Evolutionary conservation across 2,797 vertebrate genomes (phyloP).

Genomic region (Synaphobranchus kaupii): DNA sequence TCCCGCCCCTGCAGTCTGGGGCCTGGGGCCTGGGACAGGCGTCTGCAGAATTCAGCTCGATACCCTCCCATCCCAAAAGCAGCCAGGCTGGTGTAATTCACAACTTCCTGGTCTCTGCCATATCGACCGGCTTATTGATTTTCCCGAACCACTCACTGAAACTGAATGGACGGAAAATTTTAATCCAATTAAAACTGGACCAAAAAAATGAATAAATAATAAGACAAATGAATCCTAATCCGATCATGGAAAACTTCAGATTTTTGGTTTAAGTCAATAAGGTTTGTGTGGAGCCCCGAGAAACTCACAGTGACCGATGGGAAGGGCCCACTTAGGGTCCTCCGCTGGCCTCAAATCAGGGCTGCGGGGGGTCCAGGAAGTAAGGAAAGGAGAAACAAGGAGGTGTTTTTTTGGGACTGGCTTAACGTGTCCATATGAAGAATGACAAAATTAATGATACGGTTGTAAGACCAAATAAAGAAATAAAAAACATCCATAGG

Average conservation of each 20-base stretch:
- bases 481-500: too few relatives aligned
- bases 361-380: not conserved
- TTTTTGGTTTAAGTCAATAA: conserved; percentile 69
- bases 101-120: conserved; percentile 51
- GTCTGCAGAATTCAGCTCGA: conserved; percentile 34
- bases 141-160: conserved; percentile 64
- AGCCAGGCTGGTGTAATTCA: conserved; percentile 35
- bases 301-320: not conserved
- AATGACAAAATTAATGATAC: too few relatives aligned
- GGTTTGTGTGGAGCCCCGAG: conserved; percentile 21
- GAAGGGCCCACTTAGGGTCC: not conserved
- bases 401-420: too few relatives aligned
- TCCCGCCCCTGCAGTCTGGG: conserved; percentile 22
- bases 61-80: conserved; percentile 36
- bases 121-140: conserved; percentile 78
- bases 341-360: not conserved
- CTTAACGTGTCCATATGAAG: too few relatives aligned
- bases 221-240: conserved; percentile 67
- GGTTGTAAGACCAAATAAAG: too few relatives aligned
- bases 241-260: conserved; percentile 72
- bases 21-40: conserved; percentile 40
- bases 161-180: conserved; percentile 58
- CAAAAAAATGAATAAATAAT: not conserved
- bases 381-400: not conserved
- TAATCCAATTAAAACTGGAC: conserved; percentile 77